Percentiles rank a stretch among this genome's conserved stretches.
These are phyloP conservation scores for Struthidea cinerea DNA, from an alignment of 2,113 vertebrate genomes.

Conservation along the genomic window DNA sequence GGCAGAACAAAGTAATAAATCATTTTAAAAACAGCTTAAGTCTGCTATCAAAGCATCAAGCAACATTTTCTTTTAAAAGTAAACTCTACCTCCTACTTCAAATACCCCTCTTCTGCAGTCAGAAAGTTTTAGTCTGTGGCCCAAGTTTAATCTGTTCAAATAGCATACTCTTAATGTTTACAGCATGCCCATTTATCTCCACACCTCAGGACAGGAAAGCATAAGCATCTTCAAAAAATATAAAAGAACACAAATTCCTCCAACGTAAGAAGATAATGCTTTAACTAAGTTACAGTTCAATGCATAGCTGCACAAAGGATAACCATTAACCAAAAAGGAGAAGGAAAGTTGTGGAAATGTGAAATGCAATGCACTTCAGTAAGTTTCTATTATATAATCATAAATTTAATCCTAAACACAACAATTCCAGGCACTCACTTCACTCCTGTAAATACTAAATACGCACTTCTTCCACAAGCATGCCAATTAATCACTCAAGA, in stretches of 20 bases:
- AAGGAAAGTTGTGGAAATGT: not conserved
- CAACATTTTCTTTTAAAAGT: not conserved
- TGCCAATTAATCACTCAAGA: not conserved
- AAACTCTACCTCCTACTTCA: not conserved
- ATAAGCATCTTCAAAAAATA: not conserved
- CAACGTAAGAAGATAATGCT: not conserved
- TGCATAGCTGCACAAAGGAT: not conserved
- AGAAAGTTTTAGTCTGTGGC: not conserved
- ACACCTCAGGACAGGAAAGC: not conserved
- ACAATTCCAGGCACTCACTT: not conserved
- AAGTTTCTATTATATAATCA: not conserved
- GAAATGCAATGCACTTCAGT: not conserved
- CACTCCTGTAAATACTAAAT: not conserved
- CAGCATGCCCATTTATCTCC: not conserved
- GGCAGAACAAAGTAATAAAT: not conserved
- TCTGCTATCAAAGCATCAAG: not conserved
- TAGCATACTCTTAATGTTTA: not conserved
- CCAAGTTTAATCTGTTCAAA: not conserved
- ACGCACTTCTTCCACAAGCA: not conserved
- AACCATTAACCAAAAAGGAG: slow-evolving; percentile 9
- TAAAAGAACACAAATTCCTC: not conserved
- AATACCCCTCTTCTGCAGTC: not conserved
- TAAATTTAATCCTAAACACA: not conserved
- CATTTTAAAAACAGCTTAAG: not conserved
- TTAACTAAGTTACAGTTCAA: not conserved